Conservation (phyloP, 2,113 vertebrate species). For the Gallinago undulata region DNA sequence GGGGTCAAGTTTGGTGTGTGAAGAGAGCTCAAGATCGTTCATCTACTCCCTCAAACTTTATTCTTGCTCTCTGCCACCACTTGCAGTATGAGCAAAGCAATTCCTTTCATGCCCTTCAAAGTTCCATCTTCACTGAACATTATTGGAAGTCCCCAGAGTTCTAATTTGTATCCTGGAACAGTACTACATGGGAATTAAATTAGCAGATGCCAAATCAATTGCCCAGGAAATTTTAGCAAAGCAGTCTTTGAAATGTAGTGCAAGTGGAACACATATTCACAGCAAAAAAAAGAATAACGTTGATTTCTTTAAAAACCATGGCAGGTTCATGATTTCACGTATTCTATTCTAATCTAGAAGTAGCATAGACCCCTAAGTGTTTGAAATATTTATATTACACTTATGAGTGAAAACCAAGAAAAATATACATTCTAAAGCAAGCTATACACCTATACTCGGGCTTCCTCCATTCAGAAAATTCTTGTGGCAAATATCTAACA, state of each 20-base stretch:
- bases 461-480: not conserved
- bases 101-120: not conserved
- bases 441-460: not conserved
- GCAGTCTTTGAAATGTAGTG: not conserved
- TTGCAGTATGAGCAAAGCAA: not conserved
- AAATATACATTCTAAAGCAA: not conserved
- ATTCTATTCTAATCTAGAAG: not conserved
- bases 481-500: not conserved
- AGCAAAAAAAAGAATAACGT: not conserved
- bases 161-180: slow-evolving; percentile 35
- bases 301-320: not conserved
- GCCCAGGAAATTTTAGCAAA: not conserved
- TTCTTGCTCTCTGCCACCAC: not conserved
- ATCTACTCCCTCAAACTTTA: not conserved
- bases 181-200: not conserved
- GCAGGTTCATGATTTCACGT: not conserved
- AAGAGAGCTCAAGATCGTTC: not conserved
- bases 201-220: slow-evolving; percentile 6
- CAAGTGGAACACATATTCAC: not conserved
- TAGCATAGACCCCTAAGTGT: not conserved
- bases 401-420: not conserved
- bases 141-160: not conserved
- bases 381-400: not conserved
- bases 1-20: not conserved
- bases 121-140: not conserved